Conservation (phyloP, 2,113 vertebrate genomes). For the Ivindomyrus marchei region DNA sequence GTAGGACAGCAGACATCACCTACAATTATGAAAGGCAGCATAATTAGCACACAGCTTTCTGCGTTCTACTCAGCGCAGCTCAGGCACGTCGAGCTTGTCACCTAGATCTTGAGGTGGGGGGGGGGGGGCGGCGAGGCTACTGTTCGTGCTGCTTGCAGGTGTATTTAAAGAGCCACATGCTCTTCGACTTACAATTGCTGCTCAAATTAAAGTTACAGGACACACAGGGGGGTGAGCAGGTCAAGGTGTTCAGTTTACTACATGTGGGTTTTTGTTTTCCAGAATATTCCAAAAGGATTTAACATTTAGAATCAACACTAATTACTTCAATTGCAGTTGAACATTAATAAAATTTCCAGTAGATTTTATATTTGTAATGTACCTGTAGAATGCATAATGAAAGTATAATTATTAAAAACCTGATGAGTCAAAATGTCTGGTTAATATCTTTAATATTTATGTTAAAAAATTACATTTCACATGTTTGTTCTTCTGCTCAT, state of each 20-base stretch:
- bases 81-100: conserved; percentile 31
- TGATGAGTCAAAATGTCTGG: conserved; percentile 39
- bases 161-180: background rate
- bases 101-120: background rate
- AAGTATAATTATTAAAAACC: conserved; percentile 14
- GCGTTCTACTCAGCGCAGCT: conserved; percentile 22
- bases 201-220: conserved; percentile 30
- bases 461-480: conserved; percentile 65
- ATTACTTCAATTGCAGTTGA: background rate
- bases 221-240: conserved; percentile 24
- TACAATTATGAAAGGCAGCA: conserved; percentile 54
- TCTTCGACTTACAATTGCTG: background rate
- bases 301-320: background rate
- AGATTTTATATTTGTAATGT: background rate
- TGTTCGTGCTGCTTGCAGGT: background rate
- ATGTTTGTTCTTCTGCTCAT: conserved; percentile 40
- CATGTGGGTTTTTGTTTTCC: background rate
- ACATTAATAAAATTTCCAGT: background rate
- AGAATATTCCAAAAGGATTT: background rate
- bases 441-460: conserved; percentile 88
- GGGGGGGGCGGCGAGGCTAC: no score
- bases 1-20: conserved; percentile 50
- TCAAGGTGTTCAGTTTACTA: background rate
- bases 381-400: background rate
- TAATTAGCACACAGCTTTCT: conserved; percentile 32